phyloP scores from a whole-genome alignment of 2,797 vertebrate genomes.

The Myotis pilosus region DNA sequence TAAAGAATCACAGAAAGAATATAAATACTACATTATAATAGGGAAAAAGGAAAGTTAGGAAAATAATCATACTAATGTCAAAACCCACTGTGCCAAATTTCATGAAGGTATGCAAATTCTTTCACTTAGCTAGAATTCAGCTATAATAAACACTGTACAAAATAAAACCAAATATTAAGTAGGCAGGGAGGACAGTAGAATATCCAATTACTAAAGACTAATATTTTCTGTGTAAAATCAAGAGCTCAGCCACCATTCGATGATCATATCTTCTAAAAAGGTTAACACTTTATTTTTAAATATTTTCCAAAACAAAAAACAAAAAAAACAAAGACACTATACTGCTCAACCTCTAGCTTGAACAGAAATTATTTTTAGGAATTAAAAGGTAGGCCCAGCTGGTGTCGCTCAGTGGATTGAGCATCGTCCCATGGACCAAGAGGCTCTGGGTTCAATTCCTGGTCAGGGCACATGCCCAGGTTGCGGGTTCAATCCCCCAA shows the following conservation, averaged over 20 bases:
- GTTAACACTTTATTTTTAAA: background rate
- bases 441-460: background rate
- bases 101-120: background rate
- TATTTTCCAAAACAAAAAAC: background rate
- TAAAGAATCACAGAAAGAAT: slow-evolving; percentile 16
- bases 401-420: background rate
- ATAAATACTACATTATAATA: background rate
- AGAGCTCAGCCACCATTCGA: background rate
- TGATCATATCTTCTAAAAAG: background rate
- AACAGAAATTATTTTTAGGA: slow-evolving; percentile 2
- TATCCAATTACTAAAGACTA: background rate
- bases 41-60: background rate
- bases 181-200: background rate
- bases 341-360: background rate
- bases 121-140: background rate
- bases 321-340: background rate
- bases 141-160: background rate
- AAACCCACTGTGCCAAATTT: slow-evolving; percentile 4
- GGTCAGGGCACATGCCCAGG: background rate
- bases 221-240: slow-evolving; percentile 6
- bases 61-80: background rate
- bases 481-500: background rate
- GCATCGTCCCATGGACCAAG: background rate
- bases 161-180: background rate
- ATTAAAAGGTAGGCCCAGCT: background rate